Base-by-base conservation (phyloP, 2,888 invertebrate species). In the Zygaena filipendulae region DNA sequence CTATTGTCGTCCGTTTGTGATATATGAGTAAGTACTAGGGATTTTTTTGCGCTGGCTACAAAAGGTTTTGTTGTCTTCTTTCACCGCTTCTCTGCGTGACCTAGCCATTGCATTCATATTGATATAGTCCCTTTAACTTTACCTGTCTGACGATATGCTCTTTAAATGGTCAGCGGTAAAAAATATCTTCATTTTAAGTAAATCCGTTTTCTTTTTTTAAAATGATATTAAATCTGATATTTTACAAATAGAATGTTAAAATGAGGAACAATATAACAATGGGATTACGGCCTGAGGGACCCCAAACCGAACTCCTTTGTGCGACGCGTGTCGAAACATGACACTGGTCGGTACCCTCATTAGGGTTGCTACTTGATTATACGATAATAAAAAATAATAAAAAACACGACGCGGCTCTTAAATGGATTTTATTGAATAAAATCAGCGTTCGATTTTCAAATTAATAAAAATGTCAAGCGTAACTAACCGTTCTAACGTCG, bases 291-390 rank as follows among this genome's bases (percentile, higher is more conserved):
- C 48, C 55, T 43, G 44, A 49, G 61, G 62, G 59, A 43, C 53
- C 59, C 54, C 45, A 51, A 59, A 54, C 47, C 43, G 39, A 47
- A 49, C 45, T 51, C 58, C 47, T 49, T 64, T 58, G 58, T 58
- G 43, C 42, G 59, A 43, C 60, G 62, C 62, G 63, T 62, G 66
- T 45, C 54, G 75, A 52, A 71, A 77, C 46, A 50, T 46, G 67
- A 75, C 59, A 66, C 75, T 53, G 47, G 43, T 38, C 41, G 47
- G 42, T 49, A 53, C 68, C 67, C 61, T 64, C 60, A 68, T 71
- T 64, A 63, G 49, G 57, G 51, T 50, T 52, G 50, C 45, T 42
- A 47, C 45, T 53, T 57, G 56, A 64, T 63, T 60, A 57, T 58
- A 53, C 54, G 57, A 59, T 58, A 54, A 52, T n/a, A n/a, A n/a